Evolutionary conservation across 2,797 vertebrate species (phyloP).

Genomic region (Cebuella pygmaea): DNA sequence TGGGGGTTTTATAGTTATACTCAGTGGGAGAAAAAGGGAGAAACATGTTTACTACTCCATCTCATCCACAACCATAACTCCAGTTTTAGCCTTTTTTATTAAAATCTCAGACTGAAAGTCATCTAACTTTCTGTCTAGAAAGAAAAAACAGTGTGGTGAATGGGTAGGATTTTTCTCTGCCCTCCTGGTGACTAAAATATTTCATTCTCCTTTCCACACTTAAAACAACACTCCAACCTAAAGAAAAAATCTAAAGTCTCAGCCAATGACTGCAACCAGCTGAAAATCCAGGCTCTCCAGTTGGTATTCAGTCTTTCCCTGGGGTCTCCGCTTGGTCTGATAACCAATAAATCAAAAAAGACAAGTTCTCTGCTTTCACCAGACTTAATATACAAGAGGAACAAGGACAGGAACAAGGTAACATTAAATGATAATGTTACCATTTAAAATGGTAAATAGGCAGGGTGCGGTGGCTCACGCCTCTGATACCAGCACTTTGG

Average conservation of each 20-base stretch:
- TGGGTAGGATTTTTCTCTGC: not conserved
- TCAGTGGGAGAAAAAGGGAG: not conserved
- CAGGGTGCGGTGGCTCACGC: accelerated
- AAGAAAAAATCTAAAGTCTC: not conserved
- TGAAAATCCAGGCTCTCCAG: not conserved
- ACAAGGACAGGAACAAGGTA: not conserved
- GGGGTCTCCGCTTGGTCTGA: not conserved
- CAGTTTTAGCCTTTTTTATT: not conserved
- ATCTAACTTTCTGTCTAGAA: not conserved
- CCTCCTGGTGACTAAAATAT: not conserved
- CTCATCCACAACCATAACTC: not conserved
- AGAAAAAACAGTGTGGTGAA: not conserved
- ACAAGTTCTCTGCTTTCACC: not conserved
- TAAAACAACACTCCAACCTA: not conserved
- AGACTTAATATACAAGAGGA: not conserved
- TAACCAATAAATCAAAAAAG: not conserved
- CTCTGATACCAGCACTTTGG: not conserved
- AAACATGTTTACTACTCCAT: not conserved
- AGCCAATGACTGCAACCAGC: not conserved
- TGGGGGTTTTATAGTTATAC: not conserved
- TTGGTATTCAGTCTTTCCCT: not conserved
- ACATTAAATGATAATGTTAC: not conserved
- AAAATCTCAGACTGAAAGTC: not conserved
- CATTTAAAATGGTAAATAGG: not conserved
- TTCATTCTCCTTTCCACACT: not conserved